Conservation (phyloP, 92 coral and sea anemone genomes). For the Chrysogorgia sp. region DNA sequence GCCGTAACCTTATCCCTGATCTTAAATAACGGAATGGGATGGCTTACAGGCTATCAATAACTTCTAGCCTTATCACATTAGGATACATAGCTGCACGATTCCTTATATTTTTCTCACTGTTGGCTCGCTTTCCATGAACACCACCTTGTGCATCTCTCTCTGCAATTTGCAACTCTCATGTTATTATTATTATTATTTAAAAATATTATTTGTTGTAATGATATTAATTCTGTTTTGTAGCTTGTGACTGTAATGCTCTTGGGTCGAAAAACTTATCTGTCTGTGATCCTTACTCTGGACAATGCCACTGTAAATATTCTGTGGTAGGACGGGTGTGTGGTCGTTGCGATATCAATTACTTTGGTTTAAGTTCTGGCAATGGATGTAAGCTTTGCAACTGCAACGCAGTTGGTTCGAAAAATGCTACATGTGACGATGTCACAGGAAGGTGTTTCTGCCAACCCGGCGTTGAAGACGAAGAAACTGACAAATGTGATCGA, state of each 20-base stretch:
- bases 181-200: neutral
- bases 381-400: slow-evolving; percentile 90
- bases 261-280: slow-evolving; percentile 75
- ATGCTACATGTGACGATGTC: slow-evolving; percentile 75
- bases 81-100: too few relatives aligned
- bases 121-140: too few relatives aligned
- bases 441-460: slow-evolving; percentile 86
- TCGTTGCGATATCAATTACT: slow-evolving; percentile 71
- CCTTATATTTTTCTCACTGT: too few relatives aligned
- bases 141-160: too few relatives aligned
- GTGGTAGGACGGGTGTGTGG: slow-evolving; percentile 82
- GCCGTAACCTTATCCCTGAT: too few relatives aligned
- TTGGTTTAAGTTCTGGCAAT: slow-evolving; percentile 78
- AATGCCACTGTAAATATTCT: slow-evolving; percentile 81
- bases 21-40: too few relatives aligned
- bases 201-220: neutral
- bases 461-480: slow-evolving; percentile 78
- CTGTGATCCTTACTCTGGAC: slow-evolving; percentile 85
- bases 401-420: slow-evolving; percentile 77
- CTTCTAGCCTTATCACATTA: too few relatives aligned
- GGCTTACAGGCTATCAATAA: too few relatives aligned
- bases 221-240: slow-evolving; percentile 37
- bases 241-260: slow-evolving; percentile 69
- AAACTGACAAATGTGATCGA: slow-evolving; percentile 70
- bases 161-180: too few relatives aligned